These are phyloP conservation scores for Propithecus perrieri DNA, from an alignment of 2,797 vertebrate species.

Conservation along the genomic window DNA sequence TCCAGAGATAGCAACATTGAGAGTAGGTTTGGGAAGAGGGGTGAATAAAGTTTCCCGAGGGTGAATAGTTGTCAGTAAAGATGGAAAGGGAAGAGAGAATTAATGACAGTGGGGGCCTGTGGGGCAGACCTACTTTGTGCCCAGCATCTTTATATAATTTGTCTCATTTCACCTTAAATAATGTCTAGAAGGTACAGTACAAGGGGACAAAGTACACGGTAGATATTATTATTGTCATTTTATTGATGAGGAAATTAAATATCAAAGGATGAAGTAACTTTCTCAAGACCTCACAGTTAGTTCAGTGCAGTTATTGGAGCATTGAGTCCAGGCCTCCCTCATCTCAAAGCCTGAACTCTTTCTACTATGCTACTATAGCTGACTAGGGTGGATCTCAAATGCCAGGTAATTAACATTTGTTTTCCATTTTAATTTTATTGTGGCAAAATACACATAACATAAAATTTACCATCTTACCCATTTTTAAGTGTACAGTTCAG, in stretches of 20 bases:
- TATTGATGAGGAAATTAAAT: background rate
- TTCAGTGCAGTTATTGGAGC: background rate
- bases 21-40: background rate
- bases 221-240: background rate
- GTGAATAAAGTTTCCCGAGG: background rate
- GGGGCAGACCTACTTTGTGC: background rate
- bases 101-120: background rate
- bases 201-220: background rate
- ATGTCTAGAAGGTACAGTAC: background rate
- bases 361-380: background rate
- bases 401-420: too few relatives aligned
- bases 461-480: too few relatives aligned
- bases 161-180: background rate
- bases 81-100: background rate
- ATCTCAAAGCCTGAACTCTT: background rate
- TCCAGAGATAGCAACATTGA: background rate
- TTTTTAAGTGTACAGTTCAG: too few relatives aligned
- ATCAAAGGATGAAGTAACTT: background rate
- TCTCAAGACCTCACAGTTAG: background rate
- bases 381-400: background rate
- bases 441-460: too few relatives aligned
- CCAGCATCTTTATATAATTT: background rate
- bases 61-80: background rate
- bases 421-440: too few relatives aligned
- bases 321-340: background rate